Percentiles rank a stretch among this genome's conserved stretches.
Evolutionary conservation across 2,888 invertebrate species (phyloP).

Genomic region (Agonum fuliginosum): DNA sequence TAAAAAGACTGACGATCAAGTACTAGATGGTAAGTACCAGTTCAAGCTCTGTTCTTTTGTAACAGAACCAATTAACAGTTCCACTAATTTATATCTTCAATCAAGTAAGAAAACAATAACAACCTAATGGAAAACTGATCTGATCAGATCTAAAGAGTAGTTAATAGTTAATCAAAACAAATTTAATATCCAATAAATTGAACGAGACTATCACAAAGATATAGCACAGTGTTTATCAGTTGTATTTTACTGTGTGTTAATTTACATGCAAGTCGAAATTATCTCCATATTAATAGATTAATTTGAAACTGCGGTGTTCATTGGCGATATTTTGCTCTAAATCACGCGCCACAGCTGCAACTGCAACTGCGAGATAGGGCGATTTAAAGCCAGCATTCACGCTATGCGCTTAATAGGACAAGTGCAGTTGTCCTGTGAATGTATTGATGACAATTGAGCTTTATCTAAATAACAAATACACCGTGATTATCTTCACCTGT

Average conservation of each 20-base stretch:
- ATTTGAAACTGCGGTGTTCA: not conserved
- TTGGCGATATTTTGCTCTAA: conserved; percentile 1
- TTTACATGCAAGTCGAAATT: conserved; percentile 1
- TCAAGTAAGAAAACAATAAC: not conserved
- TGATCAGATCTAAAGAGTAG: not conserved
- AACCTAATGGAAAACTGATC: not conserved
- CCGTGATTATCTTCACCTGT: conserved; percentile 25
- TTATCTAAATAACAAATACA: conserved; percentile 33
- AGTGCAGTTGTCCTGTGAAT: conserved; percentile 8
- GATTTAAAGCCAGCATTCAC: conserved; percentile 35
- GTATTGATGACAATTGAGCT: conserved; percentile 36
- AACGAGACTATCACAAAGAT: too few relatives aligned
- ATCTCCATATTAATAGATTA: conserved; percentile 33
- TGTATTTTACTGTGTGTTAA: not conserved
- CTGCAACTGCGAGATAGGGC: not conserved
- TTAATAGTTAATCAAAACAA: conserved; percentile 4
- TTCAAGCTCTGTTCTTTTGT: not conserved
- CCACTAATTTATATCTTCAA: not conserved
- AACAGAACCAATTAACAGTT: not conserved
- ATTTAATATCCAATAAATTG: conserved; percentile 16
- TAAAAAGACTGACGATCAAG: too few relatives aligned
- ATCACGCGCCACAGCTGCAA: conserved; percentile 11
- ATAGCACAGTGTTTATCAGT: conserved; percentile 9
- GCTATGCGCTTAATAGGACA: conserved; percentile 19
- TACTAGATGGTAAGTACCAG: too few relatives aligned